These are phyloP conservation scores for Panurus biarmicus DNA, from an alignment of 2,113 vertebrate species.

Conservation along the genomic window DNA sequence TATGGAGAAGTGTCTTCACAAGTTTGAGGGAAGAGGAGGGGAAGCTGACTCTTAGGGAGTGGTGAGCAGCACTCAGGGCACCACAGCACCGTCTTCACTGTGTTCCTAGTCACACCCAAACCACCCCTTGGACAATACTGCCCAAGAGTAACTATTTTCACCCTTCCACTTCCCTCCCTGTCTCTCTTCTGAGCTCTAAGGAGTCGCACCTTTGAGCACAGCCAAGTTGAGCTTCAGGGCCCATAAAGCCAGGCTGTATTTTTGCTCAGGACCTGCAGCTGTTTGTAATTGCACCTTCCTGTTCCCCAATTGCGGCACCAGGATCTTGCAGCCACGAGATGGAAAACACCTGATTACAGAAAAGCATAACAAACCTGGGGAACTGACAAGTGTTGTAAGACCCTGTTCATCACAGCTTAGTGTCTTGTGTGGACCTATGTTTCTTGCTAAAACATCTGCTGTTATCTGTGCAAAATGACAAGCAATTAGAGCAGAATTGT, in stretches of 20 bases:
- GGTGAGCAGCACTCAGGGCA: background rate
- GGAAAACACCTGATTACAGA: background rate
- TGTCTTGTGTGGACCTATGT: background rate
- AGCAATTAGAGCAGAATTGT: background rate
- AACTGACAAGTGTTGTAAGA: background rate
- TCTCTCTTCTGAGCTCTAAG: background rate
- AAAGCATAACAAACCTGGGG: background rate
- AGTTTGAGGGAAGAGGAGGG: background rate
- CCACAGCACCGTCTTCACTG: background rate
- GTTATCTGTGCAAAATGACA: background rate
- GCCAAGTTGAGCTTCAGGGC: background rate
- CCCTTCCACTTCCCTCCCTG: background rate
- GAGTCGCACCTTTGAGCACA: background rate
- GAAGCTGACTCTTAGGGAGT: background rate
- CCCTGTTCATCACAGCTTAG: background rate
- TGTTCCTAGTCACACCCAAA: background rate
- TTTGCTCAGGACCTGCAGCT: background rate
- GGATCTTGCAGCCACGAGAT: background rate
- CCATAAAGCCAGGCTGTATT: background rate
- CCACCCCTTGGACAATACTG: background rate
- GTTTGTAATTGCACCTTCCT: background rate
- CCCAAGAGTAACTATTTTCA: background rate
- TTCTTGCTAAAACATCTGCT: background rate
- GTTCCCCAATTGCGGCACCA: background rate
- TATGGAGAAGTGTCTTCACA: background rate